Base-by-base conservation (phyloP, 2,888 invertebrate species). In the Cryptus armator region DNA sequence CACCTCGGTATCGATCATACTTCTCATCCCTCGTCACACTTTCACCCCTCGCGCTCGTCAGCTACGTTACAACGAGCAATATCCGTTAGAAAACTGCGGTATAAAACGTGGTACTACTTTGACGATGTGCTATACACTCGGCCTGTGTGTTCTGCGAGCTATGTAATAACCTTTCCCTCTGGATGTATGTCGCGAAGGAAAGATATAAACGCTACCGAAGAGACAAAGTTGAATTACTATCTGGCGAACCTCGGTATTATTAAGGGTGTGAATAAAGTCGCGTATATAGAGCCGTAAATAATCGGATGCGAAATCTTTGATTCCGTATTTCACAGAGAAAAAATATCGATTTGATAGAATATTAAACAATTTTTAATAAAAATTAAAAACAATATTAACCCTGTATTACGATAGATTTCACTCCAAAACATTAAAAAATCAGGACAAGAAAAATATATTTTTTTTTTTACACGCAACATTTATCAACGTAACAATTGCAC, bases 51-150 rank as follows among this genome's bases (percentile, higher is more conserved):
- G 51, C 74, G 51, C 59, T 46, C 48, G 32, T 68, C 67, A 62
- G 59, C 43, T 74, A 44, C 78, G 72, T 83, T 75, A 71, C 79
- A 83, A 79, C 79, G 56, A 80, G 83, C 83, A 79, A 83, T 83
- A 83, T 83, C 75, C 70, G 64, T 56, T 80, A 12, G 24, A 75
- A 81, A 79, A 79, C 75, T 80, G 62, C 46, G 79, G 75, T 76
- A 79, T 64, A 71, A 83, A 80, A 75, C 64, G 68, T 46, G 51
- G 72, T 24, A 24, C 43, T 62, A 53, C 66, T 78, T 78, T 83
- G 72, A 72, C 67, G 71, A 74, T 19, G 78, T 43, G 24, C 19
- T 78, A 48, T 44, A 71, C 51, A 24, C 46, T 37, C 48, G 43
- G 24, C 37, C 12, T 66, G 37, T 66, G 24, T 56, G 19, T 24